Base-by-base conservation (phyloP, 2,888 invertebrate species). In the Volucella inflata region DNA sequence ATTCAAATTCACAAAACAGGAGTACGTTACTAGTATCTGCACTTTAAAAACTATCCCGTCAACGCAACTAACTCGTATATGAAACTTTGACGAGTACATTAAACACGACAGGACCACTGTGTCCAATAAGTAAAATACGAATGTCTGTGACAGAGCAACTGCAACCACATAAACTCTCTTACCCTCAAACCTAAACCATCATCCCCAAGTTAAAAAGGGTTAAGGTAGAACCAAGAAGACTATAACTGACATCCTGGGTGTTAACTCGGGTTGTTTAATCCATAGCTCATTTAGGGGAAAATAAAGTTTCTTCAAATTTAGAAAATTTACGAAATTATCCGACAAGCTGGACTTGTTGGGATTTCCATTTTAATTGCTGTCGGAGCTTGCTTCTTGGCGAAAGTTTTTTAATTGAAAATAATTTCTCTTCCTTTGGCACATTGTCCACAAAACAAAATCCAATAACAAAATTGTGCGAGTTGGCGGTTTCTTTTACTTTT, bases 301-400 rank as follows among this genome's bases (percentile, higher is more conserved):
- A 53, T 38, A 53, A 53, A 68, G 46, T 68, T 68, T 55, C 17
- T 36, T 8, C 10, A 40, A 59, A 40, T 59, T 59, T 59, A 59
- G 16, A 59, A 74, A 74, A 51, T 74, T 68, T 64, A 64, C 62
- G 46, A 74, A 74, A 67, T 55, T 74, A n/a, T 53, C 53, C 55
- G 72, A 53, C 64, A 46, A 64, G 53, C 62, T 44, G 44, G 55
- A 64, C 68, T 46, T 72, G 53, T 36, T 64, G 62, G 53, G 44
- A 64, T 74, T 62, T 53, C 64, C 53, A 46, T 74, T 74, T 74
- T 74, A 62, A 74, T 74, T 74, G 72, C 72, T 74, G 72, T 44
- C 64, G 62, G 30, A 6, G 53, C 53, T 64, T 36, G 62, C 46
- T 46, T 53, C 72, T 60, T 60, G 55, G 44, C 8, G n/a, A 46